Conservation (phyloP, 2,888 invertebrate species). For the Gasteruption jaculator region DNA sequence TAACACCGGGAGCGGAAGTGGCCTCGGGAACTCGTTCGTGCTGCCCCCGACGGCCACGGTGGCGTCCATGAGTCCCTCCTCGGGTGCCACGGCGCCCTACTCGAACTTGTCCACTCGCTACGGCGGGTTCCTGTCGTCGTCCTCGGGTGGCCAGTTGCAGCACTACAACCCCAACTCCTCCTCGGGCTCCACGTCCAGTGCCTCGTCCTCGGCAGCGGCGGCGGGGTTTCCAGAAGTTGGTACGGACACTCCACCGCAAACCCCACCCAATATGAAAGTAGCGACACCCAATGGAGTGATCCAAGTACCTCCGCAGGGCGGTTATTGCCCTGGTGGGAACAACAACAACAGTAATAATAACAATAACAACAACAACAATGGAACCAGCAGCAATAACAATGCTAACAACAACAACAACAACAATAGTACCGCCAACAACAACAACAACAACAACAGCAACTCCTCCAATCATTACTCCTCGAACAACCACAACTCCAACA, state of each 20-base stretch:
- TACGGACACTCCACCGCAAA: conserved; percentile 89
- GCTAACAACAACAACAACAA: conserved; percentile 36
- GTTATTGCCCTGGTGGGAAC: conserved; percentile 63
- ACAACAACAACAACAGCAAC: conserved; percentile 39
- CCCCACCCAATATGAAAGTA: conserved; percentile 90
- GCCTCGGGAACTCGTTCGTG: conserved; percentile 40
- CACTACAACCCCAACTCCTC: conserved; percentile 48
- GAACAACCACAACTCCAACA: conserved; percentile 56
- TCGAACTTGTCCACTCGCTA: conserved; percentile 50
- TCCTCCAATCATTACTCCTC: conserved; percentile 43
- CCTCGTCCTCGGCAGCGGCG: conserved; percentile 65
- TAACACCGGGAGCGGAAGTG: too few relatives aligned
- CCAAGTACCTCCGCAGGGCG: conserved; percentile 59
- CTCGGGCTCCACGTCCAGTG: conserved; percentile 48
- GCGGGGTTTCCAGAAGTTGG: conserved; percentile 82
- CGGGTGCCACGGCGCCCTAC: conserved; percentile 50
- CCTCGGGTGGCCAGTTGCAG: conserved; percentile 43
- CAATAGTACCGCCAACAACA: conserved; percentile 37
- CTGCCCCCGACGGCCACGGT: conserved; percentile 45
- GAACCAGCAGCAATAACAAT: too few relatives aligned
- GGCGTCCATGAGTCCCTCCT: conserved; percentile 48
- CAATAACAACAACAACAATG: conserved; percentile 23
- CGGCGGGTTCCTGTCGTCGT: conserved; percentile 49
- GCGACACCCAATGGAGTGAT: conserved; percentile 60
- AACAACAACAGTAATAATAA: conserved; percentile 43